Evolutionary conservation across 92 coral and sea anemone species (phyloP), one percentile per base, ranked within the genome.

Genomic region (Scolanthus callimorphus): DNA sequence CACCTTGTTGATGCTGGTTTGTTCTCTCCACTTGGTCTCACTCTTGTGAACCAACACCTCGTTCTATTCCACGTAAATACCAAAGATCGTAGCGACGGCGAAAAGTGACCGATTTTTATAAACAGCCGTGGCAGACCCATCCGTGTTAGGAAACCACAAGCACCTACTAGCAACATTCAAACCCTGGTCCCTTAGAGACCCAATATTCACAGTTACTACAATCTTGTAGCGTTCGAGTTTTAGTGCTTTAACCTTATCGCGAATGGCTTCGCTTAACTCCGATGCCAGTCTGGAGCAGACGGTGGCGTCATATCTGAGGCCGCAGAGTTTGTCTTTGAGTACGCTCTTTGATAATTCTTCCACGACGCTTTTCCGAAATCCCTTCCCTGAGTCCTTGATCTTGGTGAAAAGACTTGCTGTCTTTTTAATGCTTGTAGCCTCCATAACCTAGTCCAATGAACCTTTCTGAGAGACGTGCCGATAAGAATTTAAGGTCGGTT

Each of bases 1-100:
- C n/a, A n/a, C n/a, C n/a, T n/a, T n/a, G n/a, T n/a, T n/a, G n/a
- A n/a, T n/a, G n/a, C n/a, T n/a, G n/a, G n/a, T n/a, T n/a, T n/a
- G n/a, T n/a, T n/a, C n/a, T n/a, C n/a, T n/a, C n/a, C n/a, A n/a
- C n/a, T n/a, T n/a, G n/a, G n/a, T n/a, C n/a, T n/a, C n/a, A n/a
- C n/a, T n/a, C n/a, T n/a, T n/a, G n/a, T n/a, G n/a, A n/a, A 54
- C 17, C 37, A 17, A 20, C n/a, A n/a, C n/a, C n/a, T n/a, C n/a
- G n/a, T n/a, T 20, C 51, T 63, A 85, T 49, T 85, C 91, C 21
- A 66, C 51, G 23, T 65, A 79, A 31, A 85, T 55, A 20, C 86
- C 85, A 54, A 85, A 85, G 29, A 85, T 82, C 29, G 76, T 79
- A 12, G 86, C 91, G 3, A 85, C 82, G 26, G 91, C 91, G 64